These are phyloP conservation scores for Muntiacus reevesi DNA, from an alignment of 2,113 vertebrate genomes.

Conservation along the genomic window DNA sequence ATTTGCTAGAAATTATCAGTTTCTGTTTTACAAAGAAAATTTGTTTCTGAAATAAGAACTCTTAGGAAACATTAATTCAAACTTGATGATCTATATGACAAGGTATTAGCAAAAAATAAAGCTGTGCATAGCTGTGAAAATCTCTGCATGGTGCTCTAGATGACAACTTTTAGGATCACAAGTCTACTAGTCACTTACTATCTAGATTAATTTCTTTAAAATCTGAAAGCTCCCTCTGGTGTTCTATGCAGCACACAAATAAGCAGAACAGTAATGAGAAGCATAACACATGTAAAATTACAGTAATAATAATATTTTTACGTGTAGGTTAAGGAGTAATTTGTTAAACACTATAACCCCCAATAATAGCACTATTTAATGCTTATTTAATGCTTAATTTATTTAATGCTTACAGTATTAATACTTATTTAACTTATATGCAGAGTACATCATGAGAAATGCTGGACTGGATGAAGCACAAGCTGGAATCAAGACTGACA, in stretches of 20 bases:
- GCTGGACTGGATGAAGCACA: neutral
- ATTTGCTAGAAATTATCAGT: slow-evolving; percentile 13
- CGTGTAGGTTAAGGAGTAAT: slow-evolving; percentile 49
- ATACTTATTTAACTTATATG: neutral
- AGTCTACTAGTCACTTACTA: slow-evolving; percentile 39
- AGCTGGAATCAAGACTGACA: neutral
- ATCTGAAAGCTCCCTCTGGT: slow-evolving; percentile 31
- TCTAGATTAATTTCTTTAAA: slow-evolving; percentile 56
- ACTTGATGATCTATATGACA: slow-evolving; percentile 44
- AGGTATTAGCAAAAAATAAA: slow-evolving; percentile 38
- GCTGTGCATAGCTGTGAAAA: slow-evolving; percentile 45
- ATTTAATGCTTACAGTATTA: neutral
- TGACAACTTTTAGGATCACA: slow-evolving; percentile 16
- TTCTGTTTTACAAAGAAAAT: slow-evolving; percentile 25
- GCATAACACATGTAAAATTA: slow-evolving; percentile 18
- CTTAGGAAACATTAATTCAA: slow-evolving; percentile 25
- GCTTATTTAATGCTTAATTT: neutral
- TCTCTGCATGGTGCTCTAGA: neutral
- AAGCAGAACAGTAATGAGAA: slow-evolving; percentile 52
- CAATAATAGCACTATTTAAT: neutral
- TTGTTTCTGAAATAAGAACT: slow-evolving; percentile 13
- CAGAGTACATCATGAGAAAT: neutral
- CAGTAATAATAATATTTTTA: slow-evolving; percentile 65
- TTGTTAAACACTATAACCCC: neutral
- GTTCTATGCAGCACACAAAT: slow-evolving; percentile 23